Evolutionary conservation across 2,113 vertebrate species (phyloP), one percentile per base, ranked within the genome.

Genomic region (Sylvietta virens): DNA sequence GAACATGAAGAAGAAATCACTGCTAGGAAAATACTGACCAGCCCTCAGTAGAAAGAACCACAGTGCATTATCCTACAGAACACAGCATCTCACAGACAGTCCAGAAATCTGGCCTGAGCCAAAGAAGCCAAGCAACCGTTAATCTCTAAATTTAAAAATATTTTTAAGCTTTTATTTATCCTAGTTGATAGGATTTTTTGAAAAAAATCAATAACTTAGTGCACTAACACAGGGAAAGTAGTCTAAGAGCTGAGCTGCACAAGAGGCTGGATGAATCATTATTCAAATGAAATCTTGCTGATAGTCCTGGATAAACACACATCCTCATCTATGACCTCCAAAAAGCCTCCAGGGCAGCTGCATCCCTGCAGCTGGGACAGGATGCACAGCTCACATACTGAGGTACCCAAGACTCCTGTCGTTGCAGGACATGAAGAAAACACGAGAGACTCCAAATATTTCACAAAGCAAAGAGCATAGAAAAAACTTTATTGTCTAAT

Each of bases 111-210:
- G 65, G 15, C 13, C 33, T 83, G 58, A 70, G 50, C 24, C 58
- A 74, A 45, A 69, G 13, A 80, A 62, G 28, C 5, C 18, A 12
- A 85, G 24, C 7, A 8, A 22, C 27, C 10, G 10, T 50, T 71
- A 71, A 69, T 44, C 54, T 74, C 33, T 35, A 76, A 13, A 67
- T 67, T 24, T 45, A 65, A 66, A 72, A 47, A 37, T 19, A 56
- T 67, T 79, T 74, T 88, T 54, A 70, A 53, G 35, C 24, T 81
- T 70, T 73, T 56, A 53, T 35, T 74, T 86, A 86, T 83, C 62
- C 67, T 71, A 26, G 42, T 66, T 89, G 45, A 77, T 28, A 64
- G 11, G 62, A 91, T 58, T 62, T 31, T 4, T 39, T 3, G 15
- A 7, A 23, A 64, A 61, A 31, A 39, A 27, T 2, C 73, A 69